These are phyloP conservation scores for Nasonia vitripennis DNA, from an alignment of 1,140 invertebrate genomes.

Conservation along the genomic window DNA sequence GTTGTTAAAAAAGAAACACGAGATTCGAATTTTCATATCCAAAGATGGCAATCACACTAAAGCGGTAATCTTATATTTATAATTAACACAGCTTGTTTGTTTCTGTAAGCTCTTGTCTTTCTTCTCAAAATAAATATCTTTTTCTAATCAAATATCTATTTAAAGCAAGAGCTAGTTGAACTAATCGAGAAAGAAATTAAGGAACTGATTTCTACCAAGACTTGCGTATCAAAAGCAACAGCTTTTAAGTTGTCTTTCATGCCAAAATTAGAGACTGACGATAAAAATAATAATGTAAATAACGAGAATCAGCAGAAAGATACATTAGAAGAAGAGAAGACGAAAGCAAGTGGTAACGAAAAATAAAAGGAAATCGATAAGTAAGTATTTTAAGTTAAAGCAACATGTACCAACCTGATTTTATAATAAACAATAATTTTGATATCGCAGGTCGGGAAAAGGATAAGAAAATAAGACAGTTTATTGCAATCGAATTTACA, in stretches of 20 bases:
- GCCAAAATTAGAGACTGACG: neutral
- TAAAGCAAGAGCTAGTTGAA: constrained; percentile 76
- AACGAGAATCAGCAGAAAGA: neutral
- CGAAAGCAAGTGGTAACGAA: neutral
- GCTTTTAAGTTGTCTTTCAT: neutral
- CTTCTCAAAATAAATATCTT: neutral
- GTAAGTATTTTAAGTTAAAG: neutral
- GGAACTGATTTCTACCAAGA: constrained; percentile 61
- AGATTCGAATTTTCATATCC: constrained; percentile 78
- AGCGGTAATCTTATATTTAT: constrained; percentile 58
- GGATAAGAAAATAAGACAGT: neutral
- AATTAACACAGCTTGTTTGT: neutral
- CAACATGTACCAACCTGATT: neutral
- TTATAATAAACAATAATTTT: neutral
- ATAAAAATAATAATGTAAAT: neutral
- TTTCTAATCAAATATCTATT: constrained; percentile 55
- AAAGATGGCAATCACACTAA: constrained; percentile 69
- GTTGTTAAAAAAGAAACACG: constrained; percentile 74
- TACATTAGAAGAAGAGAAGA: neutral
- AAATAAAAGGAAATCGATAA: neutral
- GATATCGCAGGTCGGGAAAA: neutral
- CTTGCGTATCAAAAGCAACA: fast-evolving
- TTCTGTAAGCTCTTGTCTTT: neutral
- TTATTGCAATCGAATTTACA: constrained; percentile 13
- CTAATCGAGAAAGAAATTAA: constrained; percentile 74